Conservation (phyloP, 1,140 invertebrate species). For the Thrips palmi region DNA sequence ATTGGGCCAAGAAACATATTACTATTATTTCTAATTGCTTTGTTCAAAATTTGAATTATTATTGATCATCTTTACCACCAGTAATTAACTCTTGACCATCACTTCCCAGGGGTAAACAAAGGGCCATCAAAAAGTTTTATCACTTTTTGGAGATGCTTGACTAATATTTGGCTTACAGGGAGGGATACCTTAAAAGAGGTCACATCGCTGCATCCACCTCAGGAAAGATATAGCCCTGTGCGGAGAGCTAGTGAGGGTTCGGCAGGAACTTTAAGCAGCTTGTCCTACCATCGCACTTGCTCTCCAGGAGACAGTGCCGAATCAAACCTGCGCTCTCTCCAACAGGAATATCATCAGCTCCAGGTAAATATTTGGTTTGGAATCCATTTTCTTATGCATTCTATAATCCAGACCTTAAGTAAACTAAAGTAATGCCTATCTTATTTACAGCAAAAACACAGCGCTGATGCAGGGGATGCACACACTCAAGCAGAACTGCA, state of each 20-base stretch:
- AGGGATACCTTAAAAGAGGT: slow-evolving; percentile 33
- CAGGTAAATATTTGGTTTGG: slow-evolving; percentile 10
- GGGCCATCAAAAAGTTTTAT: too few species aligned
- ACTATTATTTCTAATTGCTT: too few species aligned
- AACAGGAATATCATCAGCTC: slow-evolving; percentile 44
- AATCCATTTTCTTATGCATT: not conserved
- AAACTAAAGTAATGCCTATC: not conserved
- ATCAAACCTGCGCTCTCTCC: slow-evolving; percentile 20
- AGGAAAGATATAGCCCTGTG: slow-evolving; percentile 76
- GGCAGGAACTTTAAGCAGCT: slow-evolving; percentile 24
- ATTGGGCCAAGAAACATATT: too few species aligned
- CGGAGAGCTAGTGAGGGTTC: slow-evolving; percentile 70
- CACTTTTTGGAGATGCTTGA: too few species aligned
- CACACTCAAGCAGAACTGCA: slow-evolving; percentile 10
- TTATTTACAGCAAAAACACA: slow-evolving; percentile 9
- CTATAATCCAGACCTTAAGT: not conserved
- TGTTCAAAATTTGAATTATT: too few species aligned
- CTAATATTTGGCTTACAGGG: too few species aligned
- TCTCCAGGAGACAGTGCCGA: slow-evolving; percentile 4
- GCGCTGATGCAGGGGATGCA: slow-evolving; percentile 8
- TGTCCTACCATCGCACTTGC: slow-evolving; percentile 19
- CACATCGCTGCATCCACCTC: slow-evolving; percentile 27
- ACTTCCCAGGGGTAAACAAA: too few species aligned
- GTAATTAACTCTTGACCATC: too few species aligned
- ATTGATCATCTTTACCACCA: too few species aligned